These are phyloP conservation scores for Mythimna impura DNA, from an alignment of 2,888 invertebrate species.

Conservation along the genomic window DNA sequence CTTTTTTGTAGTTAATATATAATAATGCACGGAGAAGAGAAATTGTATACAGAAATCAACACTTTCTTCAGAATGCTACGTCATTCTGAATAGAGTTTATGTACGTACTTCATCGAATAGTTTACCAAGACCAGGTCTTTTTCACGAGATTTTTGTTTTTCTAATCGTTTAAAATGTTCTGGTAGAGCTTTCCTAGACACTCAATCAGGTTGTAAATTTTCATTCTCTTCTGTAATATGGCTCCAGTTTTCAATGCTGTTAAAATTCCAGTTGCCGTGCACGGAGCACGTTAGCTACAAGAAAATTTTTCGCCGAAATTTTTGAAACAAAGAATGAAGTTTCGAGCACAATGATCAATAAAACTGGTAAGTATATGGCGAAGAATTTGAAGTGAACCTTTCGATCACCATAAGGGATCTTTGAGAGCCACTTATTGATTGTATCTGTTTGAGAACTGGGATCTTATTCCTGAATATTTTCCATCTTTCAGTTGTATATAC, in stretches of 20 bases:
- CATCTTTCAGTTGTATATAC: constrained; percentile 56
- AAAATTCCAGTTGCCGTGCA: constrained; percentile 76
- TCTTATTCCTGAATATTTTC: constrained; percentile 74
- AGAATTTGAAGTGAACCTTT: constrained; percentile 69
- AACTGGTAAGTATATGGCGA: constrained; percentile 61
- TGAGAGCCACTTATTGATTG: constrained; percentile 73
- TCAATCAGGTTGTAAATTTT: constrained; percentile 72
- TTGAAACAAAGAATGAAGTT: constrained; percentile 72
- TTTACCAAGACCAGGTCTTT: constrained; percentile 72
- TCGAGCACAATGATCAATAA: constrained; percentile 70
- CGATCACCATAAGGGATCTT: constrained; percentile 74
- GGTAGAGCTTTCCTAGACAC: constrained; percentile 70
- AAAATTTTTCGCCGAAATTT: constrained; percentile 77
- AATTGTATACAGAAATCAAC: constrained; percentile 82
- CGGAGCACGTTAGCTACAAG: constrained; percentile 78
- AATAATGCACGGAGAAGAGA: constrained; percentile 76
- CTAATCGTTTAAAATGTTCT: constrained; percentile 66
- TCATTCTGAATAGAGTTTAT: constrained; percentile 27
- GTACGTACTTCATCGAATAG: constrained; percentile 77
- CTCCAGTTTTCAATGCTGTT: constrained; percentile 72
- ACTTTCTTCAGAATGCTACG: constrained; percentile 75
- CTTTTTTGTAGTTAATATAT: no score
- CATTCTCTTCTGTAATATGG: constrained; percentile 64
- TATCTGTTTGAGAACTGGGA: constrained; percentile 76
- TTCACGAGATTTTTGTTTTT: constrained; percentile 69